phyloP scores from a whole-genome alignment of 2,888 invertebrate species.

The Vanessa cardui region DNA sequence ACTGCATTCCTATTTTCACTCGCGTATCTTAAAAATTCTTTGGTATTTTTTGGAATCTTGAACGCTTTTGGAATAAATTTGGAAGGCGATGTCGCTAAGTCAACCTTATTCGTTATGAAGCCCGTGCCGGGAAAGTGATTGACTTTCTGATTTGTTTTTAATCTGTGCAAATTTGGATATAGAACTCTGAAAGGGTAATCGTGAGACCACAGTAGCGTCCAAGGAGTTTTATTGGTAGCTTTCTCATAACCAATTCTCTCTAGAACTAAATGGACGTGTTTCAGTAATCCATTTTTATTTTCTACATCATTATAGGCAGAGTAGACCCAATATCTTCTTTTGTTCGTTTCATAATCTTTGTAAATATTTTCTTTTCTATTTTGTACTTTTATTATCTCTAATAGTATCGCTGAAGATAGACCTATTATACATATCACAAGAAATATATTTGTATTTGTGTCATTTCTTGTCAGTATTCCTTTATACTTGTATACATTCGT shows the following conservation, averaged over 20 bases:
- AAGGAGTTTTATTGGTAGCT: conserved; percentile 81
- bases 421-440: conserved; percentile 65
- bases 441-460: conserved; percentile 55
- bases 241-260: conserved; percentile 88
- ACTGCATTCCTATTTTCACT: conserved; percentile 85
- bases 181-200: conserved; percentile 92
- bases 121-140: conserved; percentile 98
- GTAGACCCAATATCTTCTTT: conserved; percentile 82
- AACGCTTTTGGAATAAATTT: conserved; percentile 94
- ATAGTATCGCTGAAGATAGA: conserved; percentile 60
- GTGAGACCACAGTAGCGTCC: conserved; percentile 97
- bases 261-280: conserved; percentile 91
- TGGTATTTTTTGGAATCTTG: conserved; percentile 89
- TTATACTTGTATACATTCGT: conserved; percentile 31
- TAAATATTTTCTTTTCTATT: conserved; percentile 49
- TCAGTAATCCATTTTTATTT: conserved; percentile 85
- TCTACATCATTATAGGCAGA: conserved; percentile 80
- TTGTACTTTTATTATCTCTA: conserved; percentile 61
- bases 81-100: conserved; percentile 90
- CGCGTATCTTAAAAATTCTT: conserved; percentile 87
- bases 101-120: conserved; percentile 94
- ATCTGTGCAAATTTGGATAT: conserved; percentile 73
- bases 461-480: conserved; percentile 43
- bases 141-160: conserved; percentile 89
- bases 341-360: conserved; percentile 43